Percentiles rank a stretch among this genome's conserved stretches.
Evolutionary conservation across 2,888 invertebrate species (phyloP).

Genomic region (Brenthis ino): DNA sequence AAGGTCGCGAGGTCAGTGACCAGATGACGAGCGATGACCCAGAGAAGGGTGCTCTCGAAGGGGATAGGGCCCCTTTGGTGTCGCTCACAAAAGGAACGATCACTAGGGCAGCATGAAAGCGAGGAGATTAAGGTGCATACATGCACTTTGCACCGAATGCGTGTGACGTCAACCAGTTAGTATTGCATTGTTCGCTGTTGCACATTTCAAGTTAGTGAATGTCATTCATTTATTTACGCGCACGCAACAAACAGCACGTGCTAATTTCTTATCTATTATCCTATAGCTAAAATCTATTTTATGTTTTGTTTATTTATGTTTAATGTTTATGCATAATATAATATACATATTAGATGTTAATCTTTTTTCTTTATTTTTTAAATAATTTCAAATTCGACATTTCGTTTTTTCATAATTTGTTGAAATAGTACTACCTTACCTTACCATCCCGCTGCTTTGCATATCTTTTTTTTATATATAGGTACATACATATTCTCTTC

Average conservation of each 20-base stretch:
- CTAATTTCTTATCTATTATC: too few species aligned
- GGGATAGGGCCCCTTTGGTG: slow-evolving; percentile 82
- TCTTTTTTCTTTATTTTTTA: too few species aligned
- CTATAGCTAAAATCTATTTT: too few species aligned
- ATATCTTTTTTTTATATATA: too few species aligned
- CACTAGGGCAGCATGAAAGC: slow-evolving; percentile 75
- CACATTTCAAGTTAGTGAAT: slow-evolving; percentile 54
- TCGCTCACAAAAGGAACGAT: slow-evolving; percentile 76
- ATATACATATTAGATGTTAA: too few species aligned
- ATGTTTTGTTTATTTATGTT: too few species aligned
- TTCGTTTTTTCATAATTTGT: too few species aligned
- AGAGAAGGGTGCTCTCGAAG: slow-evolving; percentile 79
- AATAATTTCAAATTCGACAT: too few species aligned
- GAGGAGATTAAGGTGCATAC: slow-evolving; percentile 75
- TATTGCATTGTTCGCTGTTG: slow-evolving; percentile 73
- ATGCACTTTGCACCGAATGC: slow-evolving; percentile 81
- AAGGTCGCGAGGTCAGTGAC: slow-evolving; percentile 52
- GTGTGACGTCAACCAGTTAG: slow-evolving; percentile 71
- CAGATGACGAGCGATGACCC: slow-evolving; percentile 73
- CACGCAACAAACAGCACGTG: slow-evolving; percentile 15
- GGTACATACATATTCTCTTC: too few species aligned
- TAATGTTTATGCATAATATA: too few species aligned
- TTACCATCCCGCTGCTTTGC: too few species aligned
- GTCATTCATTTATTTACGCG: slow-evolving; percentile 45
- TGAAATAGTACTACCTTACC: too few species aligned